These are phyloP conservation scores for Mormyrus lacerda DNA, from an alignment of 2,113 vertebrate genomes.

Conservation along the genomic window DNA sequence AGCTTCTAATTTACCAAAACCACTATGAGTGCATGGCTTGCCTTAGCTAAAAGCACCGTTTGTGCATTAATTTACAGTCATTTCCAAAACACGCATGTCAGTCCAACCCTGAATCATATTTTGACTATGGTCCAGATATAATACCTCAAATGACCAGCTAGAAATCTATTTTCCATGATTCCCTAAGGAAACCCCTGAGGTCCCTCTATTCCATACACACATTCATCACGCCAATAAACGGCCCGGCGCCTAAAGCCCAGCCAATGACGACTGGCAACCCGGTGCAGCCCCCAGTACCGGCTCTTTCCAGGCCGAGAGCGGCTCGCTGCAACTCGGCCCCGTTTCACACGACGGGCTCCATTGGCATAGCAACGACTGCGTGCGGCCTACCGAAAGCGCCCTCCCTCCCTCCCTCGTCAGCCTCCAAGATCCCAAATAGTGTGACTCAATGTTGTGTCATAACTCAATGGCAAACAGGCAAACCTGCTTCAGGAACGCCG, in stretches of 20 bases:
- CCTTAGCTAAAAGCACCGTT: neutral
- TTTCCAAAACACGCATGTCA: neutral
- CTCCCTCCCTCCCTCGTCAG: neutral
- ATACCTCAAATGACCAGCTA: neutral
- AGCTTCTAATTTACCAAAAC: neutral
- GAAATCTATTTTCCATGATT: neutral
- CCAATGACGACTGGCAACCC: neutral
- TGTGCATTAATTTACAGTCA: neutral
- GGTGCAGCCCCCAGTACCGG: neutral
- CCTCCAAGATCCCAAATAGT: neutral
- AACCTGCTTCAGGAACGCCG: neutral
- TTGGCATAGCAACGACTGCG: neutral
- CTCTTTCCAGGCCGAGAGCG: neutral
- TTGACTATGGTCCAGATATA: neutral
- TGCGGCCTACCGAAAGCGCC: neutral
- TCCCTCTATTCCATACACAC: neutral
- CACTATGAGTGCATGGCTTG: neutral
- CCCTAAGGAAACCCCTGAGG: neutral
- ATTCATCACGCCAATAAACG: neutral
- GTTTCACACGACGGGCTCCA: neutral
- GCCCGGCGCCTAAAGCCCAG: neutral
- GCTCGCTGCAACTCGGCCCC: neutral
- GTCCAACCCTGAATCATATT: neutral
- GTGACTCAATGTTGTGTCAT: neutral
- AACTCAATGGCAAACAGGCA: neutral